These are phyloP conservation scores for Spinus olivaceus DNA, from an alignment of 2,797 vertebrate species.

Conservation along the genomic window DNA sequence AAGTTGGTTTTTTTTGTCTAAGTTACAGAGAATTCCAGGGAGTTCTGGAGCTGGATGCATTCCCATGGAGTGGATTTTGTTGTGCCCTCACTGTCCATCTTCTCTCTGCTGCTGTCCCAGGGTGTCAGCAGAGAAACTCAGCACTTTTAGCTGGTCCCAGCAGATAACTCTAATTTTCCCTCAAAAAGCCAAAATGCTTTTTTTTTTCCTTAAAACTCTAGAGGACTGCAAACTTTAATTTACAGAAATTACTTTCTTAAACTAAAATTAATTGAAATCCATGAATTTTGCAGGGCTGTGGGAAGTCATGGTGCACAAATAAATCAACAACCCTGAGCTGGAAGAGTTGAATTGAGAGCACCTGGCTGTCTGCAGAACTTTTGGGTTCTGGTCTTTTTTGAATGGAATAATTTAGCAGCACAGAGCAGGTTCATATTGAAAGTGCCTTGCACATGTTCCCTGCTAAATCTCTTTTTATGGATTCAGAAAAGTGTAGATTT, in stretches of 20 bases:
- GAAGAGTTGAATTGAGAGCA: not conserved
- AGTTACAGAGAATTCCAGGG: not conserved
- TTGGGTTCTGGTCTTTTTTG: not conserved
- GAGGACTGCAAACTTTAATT: not conserved
- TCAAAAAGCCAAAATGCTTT: not conserved
- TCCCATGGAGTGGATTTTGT: not conserved
- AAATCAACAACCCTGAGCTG: not conserved
- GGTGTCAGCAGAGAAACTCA: not conserved
- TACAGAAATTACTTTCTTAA: not conserved
- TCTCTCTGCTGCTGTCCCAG: not conserved
- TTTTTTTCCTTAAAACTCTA: not conserved
- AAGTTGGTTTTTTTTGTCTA: fast-evolving
- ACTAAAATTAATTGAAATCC: not conserved
- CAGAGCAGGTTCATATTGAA: fast-evolving
- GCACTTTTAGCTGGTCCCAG: not conserved
- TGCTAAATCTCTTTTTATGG: not conserved
- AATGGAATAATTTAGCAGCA: not conserved
- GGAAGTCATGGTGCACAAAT: not conserved
- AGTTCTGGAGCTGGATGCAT: not conserved
- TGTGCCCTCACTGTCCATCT: not conserved
- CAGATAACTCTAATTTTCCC: not conserved
- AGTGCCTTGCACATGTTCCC: not conserved
- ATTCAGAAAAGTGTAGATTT: not conserved
- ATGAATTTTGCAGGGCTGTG: not conserved
- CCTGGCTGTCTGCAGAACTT: not conserved